phyloP scores from a whole-genome alignment of 2,113 vertebrate genomes.

The Orthonyx spaldingii region DNA sequence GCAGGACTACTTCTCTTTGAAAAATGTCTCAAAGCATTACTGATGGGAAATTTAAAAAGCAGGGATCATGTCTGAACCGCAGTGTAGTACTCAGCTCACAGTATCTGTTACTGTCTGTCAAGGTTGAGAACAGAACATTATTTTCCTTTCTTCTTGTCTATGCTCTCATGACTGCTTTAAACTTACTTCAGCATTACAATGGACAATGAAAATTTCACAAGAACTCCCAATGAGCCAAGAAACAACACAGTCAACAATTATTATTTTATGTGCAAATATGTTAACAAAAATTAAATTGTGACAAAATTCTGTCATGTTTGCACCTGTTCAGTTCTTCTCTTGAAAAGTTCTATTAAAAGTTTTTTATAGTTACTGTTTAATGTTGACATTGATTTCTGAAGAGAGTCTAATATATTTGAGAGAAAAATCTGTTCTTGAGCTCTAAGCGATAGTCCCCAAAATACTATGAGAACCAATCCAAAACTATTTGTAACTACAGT shows the following conservation, averaged over 20 bases:
- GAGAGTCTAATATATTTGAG: neutral
- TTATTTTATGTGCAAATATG: neutral
- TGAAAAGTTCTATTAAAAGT: neutral
- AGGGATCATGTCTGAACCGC: neutral
- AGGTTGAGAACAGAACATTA: neutral
- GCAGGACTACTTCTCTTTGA: constrained; percentile 12
- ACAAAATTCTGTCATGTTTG: neutral
- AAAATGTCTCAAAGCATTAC: constrained; percentile 5
- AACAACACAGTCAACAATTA: neutral
- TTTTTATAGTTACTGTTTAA: neutral
- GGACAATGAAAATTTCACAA: neutral
- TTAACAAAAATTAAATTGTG: neutral
- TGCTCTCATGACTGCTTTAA: neutral
- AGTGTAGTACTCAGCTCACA: neutral
- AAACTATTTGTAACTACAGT: neutral
- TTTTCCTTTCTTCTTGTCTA: neutral
- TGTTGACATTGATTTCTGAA: neutral
- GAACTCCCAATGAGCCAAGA: neutral
- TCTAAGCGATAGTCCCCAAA: neutral
- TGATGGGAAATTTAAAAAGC: neutral
- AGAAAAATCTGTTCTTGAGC: neutral
- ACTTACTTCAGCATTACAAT: neutral
- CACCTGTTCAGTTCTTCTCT: neutral
- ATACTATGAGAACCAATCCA: neutral
- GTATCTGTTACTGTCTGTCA: neutral